Conservation (phyloP, 2,888 invertebrate species). For the Scotopteryx bipunctaria region DNA sequence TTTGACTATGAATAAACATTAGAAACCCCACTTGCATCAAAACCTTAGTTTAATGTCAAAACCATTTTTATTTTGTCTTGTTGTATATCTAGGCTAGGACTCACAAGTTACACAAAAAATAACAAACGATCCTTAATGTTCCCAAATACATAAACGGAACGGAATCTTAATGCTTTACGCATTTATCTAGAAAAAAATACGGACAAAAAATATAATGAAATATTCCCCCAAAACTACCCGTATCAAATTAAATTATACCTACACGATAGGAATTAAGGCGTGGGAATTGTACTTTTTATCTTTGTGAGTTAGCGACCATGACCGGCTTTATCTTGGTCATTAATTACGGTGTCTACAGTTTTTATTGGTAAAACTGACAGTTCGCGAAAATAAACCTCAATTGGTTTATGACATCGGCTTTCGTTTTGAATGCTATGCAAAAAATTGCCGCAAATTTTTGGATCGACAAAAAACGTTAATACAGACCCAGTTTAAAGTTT, state of each 20-base stretch:
- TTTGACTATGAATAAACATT: too few relatives aligned
- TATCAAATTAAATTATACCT: constrained; percentile 70
- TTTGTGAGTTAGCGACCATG: constrained; percentile 50
- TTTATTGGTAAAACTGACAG: constrained; percentile 15
- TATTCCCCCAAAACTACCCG: constrained; percentile 57
- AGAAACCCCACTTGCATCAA: too few relatives aligned
- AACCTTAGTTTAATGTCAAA: too few relatives aligned
- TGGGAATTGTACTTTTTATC: constrained; percentile 58
- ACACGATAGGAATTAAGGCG: constrained; percentile 64
- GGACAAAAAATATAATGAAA: constrained; percentile 44
- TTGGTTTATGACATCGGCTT: constrained; percentile 20
- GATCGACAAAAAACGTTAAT: constrained; percentile 3
- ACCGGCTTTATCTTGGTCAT: constrained; percentile 38
- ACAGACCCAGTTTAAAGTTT: not conserved
- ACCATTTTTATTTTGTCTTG: too few relatives aligned
- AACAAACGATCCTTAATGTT: constrained; percentile 19
- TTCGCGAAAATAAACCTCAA: constrained; percentile 18
- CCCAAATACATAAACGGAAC: constrained; percentile 16
- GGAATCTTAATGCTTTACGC: constrained; percentile 24
- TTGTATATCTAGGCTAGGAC: not conserved
- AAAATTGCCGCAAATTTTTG: not conserved
- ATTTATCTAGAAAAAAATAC: constrained; percentile 25
- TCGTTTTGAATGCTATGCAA: constrained; percentile 7
- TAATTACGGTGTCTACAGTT: constrained; percentile 32
- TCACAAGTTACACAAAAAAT: not conserved